Percentiles rank a stretch among this genome's conserved stretches.
These are phyloP conservation scores for Deroptyus accipitrinus DNA, from an alignment of 2,113 vertebrate species.

Conservation along the genomic window DNA sequence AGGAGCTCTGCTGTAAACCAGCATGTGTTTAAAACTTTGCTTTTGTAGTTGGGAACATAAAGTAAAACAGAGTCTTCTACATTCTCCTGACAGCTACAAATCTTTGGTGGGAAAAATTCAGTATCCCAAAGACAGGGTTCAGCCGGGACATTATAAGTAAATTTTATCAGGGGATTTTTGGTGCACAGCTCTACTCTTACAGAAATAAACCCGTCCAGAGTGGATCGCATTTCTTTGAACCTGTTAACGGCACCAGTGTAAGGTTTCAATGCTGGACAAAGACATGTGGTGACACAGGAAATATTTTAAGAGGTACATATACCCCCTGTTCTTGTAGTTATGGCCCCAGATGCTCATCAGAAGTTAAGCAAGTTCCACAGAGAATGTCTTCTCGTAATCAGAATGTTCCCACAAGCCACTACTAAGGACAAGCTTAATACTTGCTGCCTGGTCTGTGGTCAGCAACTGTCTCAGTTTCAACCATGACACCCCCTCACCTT, in stretches of 20 bases:
- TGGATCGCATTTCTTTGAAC: conserved; percentile 34
- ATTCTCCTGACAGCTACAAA: neutral
- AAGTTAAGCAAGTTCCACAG: neutral
- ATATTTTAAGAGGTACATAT: neutral
- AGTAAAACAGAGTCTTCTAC: neutral
- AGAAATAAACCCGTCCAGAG: conserved; percentile 21
- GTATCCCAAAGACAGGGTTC: neutral
- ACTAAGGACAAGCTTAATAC: neutral
- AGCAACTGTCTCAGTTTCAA: neutral
- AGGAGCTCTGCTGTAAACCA: neutral
- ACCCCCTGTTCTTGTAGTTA: neutral
- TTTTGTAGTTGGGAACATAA: neutral
- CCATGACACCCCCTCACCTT: neutral
- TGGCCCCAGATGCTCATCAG: neutral
- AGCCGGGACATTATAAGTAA: conserved; percentile 34
- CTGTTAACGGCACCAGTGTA: conserved; percentile 19
- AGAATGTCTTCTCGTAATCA: neutral
- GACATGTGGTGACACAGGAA: conserved; percentile 1
- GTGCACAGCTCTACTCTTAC: neutral
- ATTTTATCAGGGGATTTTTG: conserved; percentile 45
- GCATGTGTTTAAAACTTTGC: neutral
- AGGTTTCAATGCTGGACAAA: conserved; percentile 36
- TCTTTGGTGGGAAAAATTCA: conserved; percentile 34
- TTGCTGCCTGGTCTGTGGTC: neutral
- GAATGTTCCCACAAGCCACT: neutral